A percentile compares a stretch with the other conserved stretches of the same genome.
Conservation (phyloP, 2,113 vertebrate genomes). For the Neotoma lepida region DNA sequence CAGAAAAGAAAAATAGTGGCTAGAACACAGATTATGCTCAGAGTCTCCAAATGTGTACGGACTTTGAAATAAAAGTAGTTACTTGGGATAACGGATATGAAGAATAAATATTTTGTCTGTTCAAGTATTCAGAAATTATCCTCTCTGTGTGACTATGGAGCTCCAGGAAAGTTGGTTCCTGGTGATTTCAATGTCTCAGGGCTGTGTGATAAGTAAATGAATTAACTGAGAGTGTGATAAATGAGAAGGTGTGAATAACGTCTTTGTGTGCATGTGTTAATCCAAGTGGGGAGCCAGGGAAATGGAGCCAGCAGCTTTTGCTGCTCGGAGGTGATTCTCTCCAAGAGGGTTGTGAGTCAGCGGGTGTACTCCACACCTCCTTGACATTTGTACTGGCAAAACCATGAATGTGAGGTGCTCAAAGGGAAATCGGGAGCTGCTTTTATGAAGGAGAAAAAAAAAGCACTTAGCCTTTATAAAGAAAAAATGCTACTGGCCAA, state of each 20-base stretch:
- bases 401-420: neutral
- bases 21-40: neutral
- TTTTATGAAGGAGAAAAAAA: conserved; percentile 11
- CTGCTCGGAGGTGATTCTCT: conserved; percentile 31
- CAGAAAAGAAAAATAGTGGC: neutral
- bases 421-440: neutral
- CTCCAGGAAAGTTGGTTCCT: neutral
- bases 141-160: neutral
- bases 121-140: neutral
- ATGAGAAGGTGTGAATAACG: conserved; percentile 46
- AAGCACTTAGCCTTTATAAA: neutral
- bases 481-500: neutral
- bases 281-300: neutral
- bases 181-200: neutral
- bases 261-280: conserved; percentile 1
- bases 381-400: conserved; percentile 41
- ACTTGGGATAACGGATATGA: neutral
- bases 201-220: conserved; percentile 24
- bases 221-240: conserved; percentile 6
- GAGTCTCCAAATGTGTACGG: neutral
- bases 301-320: conserved; percentile 2
- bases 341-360: conserved; percentile 40
- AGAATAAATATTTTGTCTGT: neutral
- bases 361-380: conserved; percentile 37
- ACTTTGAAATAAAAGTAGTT: neutral